Base-by-base conservation (phyloP, 2,113 vertebrate genomes). In the Mustela lutreola region DNA sequence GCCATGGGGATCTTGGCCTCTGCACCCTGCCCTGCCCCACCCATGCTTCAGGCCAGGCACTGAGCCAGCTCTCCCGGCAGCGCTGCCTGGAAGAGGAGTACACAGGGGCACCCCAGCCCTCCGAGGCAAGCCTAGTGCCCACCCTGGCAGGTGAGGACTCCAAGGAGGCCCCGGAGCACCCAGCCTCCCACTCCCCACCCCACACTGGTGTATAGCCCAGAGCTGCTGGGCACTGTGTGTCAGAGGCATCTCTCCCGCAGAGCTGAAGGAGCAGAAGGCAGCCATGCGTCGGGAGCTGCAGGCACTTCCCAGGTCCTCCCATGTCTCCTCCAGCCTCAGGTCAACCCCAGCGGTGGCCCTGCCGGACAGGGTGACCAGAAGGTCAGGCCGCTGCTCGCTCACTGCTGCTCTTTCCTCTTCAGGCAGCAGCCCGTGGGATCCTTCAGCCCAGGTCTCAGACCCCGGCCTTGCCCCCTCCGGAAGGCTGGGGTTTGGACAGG, bases 191-290 rank as follows among this genome's bases (percentile, higher is more conserved):
- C 50, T 75, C 48, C 14, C 9, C 8, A 1, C 39, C 36, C 28
- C 1, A 1, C 63, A 19, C 50, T 39, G 45, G 16, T 79, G 15
- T n/a, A 76, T 2, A 12, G 19, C 7, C 71, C 42, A 7, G 75
- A 7, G 70, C 31, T 92, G 70, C 48, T 71, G 70, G 79, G 81
- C 0, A 0, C 80, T 11, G 33, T 14, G 45, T 53, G 91, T 97
- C 70, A 89, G 50, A 28, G 2, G 4, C 26, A 6, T 84, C n/a
- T 92, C 50, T 96, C 33, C 80, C 39, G 4, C 98, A 99, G 99
- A 99, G 96, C 97, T 99, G 62, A 98, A 97, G 96, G 98, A 98
- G 45, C 98, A 99, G 97, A 98, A 98, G 65, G 95, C 92, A 18
- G 93, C 98, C 84, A 98, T 99, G 97, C 98, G 98, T 83, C 95